Percentiles rank a stretch among this genome's conserved stretches.
Evolutionary conservation across 2,888 invertebrate species (phyloP).

Genomic region (Clepsis dumicolana): DNA sequence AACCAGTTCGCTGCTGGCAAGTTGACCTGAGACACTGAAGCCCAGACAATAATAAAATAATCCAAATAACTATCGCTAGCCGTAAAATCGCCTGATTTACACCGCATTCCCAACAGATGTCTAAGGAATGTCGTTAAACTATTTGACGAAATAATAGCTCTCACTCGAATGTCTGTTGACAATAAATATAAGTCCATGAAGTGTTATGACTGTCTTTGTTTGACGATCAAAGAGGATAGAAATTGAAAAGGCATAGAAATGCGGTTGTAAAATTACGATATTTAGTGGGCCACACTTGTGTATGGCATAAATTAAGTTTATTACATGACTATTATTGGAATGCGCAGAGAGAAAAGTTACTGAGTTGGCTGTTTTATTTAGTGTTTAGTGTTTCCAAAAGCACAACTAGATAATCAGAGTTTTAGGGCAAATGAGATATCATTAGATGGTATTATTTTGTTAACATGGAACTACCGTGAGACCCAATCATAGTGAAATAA

Average conservation of each 20-base stretch:
- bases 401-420: too few relatives aligned
- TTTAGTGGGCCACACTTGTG: not conserved
- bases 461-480: too few relatives aligned
- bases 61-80: constrained; percentile 51
- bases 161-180: constrained; percentile 11
- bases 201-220: constrained; percentile 2
- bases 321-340: not conserved
- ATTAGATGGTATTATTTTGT: too few relatives aligned
- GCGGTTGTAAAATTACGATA: not conserved
- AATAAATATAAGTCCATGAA: not conserved
- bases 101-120: constrained; percentile 50
- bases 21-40: constrained; percentile 43
- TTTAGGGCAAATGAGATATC: too few relatives aligned
- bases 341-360: too few relatives aligned
- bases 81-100: constrained; percentile 62
- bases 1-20: too few relatives aligned
- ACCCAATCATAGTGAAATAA: too few relatives aligned
- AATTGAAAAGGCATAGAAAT: not conserved
- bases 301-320: not conserved
- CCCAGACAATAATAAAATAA: constrained; percentile 56
- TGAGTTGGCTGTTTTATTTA: too few relatives aligned
- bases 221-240: not conserved
- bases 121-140: constrained; percentile 52
- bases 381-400: too few relatives aligned
- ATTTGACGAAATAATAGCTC: constrained; percentile 34